These are phyloP conservation scores for Matsumyia berberina DNA, from an alignment of 2,888 invertebrate species.

Conservation along the genomic window DNA sequence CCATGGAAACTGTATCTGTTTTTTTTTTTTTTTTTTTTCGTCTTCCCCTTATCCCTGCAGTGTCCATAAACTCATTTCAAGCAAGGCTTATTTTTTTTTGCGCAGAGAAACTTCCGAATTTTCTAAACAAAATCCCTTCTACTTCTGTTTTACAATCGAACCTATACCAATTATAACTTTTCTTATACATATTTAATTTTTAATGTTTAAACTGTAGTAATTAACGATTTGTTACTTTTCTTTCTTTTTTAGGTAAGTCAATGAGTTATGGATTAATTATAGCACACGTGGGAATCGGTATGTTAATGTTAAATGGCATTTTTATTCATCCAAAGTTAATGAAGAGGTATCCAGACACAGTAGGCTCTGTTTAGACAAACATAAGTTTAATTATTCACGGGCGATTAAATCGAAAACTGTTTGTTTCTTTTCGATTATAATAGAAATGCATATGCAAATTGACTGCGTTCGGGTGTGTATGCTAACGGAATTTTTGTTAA, in stretches of 20 bases:
- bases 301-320: conserved; percentile 42
- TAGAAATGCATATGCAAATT: conserved; percentile 40
- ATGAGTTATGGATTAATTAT: conserved; percentile 67
- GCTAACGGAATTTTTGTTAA: neutral
- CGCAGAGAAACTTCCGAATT: too few species aligned
- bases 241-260: conserved; percentile 66
- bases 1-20: too few species aligned
- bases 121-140: too few species aligned
- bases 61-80: too few species aligned
- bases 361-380: conserved; percentile 24
- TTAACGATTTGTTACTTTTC: conserved; percentile 51
- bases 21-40: too few species aligned
- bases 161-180: neutral
- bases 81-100: too few species aligned
- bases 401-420: conserved; percentile 50
- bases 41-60: too few species aligned
- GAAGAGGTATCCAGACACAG: conserved; percentile 34
- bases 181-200: neutral
- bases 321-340: conserved; percentile 29
- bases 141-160: neutral
- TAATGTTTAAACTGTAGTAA: conserved; percentile 44
- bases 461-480: neutral
- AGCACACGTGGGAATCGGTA: conserved; percentile 53
- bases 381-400: conserved; percentile 60
- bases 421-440: conserved; percentile 34